phyloP scores from a whole-genome alignment of 2,888 invertebrate species.

The Plemyria rubiginata region DNA sequence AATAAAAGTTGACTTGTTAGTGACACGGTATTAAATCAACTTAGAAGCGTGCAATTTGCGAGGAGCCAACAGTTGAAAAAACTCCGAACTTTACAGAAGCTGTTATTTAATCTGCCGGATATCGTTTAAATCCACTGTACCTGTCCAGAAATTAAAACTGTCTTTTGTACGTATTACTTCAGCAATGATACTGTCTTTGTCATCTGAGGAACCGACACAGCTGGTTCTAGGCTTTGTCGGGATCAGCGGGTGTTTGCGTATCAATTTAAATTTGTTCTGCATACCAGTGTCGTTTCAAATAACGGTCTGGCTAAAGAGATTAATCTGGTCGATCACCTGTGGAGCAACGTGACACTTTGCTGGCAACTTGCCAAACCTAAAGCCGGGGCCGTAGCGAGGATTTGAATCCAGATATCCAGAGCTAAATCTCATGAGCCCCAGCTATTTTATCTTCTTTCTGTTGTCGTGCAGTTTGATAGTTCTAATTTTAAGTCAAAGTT shows the following conservation, averaged over 20 bases:
- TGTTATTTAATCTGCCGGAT: slow-evolving; percentile 12
- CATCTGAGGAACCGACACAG: background rate
- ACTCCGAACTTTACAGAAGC: slow-evolving; percentile 24
- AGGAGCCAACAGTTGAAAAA: slow-evolving; percentile 26
- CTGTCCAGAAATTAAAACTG: background rate
- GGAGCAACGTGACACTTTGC: slow-evolving; percentile 41
- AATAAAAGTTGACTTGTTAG: slow-evolving; percentile 10
- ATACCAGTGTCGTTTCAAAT: slow-evolving; percentile 13
- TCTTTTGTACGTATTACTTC: background rate
- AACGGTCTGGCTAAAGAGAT: slow-evolving; percentile 28
- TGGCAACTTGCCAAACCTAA: slow-evolving; percentile 42
- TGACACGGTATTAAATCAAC: slow-evolving; percentile 27
- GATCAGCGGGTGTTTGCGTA: slow-evolving; percentile 9
- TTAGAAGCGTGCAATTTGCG: slow-evolving; percentile 35
- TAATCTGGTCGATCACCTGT: slow-evolving; percentile 48
- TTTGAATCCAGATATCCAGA: slow-evolving; percentile 18
- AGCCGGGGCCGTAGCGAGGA: slow-evolving; percentile 28
- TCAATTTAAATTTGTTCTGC: slow-evolving; percentile 20
- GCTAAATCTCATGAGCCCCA: slow-evolving; percentile 3
- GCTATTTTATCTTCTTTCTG: background rate
- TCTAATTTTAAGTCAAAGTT: too few relatives aligned
- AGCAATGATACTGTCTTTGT: background rate
- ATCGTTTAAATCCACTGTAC: background rate
- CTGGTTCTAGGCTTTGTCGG: background rate
- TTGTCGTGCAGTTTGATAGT: too few relatives aligned